Conservation (phyloP, 2,113 vertebrate species). For the Todiramphus chloris region DNA sequence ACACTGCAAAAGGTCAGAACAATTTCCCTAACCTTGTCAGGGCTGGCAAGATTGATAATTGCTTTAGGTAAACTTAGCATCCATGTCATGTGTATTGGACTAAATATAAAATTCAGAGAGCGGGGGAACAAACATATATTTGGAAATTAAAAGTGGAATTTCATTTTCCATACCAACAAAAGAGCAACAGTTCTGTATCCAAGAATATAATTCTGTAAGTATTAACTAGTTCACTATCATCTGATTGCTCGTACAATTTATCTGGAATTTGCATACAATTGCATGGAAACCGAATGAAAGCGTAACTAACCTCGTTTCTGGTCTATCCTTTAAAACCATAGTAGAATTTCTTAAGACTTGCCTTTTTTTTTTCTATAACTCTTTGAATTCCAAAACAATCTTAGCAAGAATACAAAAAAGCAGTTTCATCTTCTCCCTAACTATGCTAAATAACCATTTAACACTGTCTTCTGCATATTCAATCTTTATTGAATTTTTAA, state of each 20-base stretch:
- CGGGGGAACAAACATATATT: constrained; percentile 25
- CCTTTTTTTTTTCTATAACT: not conserved
- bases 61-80: constrained; percentile 55
- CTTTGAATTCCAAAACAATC: not conserved
- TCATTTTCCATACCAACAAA: constrained; percentile 41
- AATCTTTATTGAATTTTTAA: not conserved
- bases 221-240: constrained; percentile 19
- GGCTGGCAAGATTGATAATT: constrained; percentile 20
- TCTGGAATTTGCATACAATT: not conserved
- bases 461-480: not conserved
- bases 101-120: constrained; percentile 50
- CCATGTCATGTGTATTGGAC: constrained; percentile 4
- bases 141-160: constrained; percentile 41
- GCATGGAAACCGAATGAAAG: not conserved
- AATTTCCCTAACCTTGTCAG: constrained; percentile 28
- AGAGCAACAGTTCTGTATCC: not conserved
- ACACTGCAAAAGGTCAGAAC: constrained; percentile 35
- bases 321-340: not conserved
- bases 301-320: not conserved
- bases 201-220: not conserved
- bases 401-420: not conserved
- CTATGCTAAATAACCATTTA: not conserved
- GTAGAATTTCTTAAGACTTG: not conserved
- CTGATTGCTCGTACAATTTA: not conserved
- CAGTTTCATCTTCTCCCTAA: not conserved